These are phyloP conservation scores for Pyrgus malvae DNA, from an alignment of 2,888 invertebrate species.

Conservation along the genomic window DNA sequence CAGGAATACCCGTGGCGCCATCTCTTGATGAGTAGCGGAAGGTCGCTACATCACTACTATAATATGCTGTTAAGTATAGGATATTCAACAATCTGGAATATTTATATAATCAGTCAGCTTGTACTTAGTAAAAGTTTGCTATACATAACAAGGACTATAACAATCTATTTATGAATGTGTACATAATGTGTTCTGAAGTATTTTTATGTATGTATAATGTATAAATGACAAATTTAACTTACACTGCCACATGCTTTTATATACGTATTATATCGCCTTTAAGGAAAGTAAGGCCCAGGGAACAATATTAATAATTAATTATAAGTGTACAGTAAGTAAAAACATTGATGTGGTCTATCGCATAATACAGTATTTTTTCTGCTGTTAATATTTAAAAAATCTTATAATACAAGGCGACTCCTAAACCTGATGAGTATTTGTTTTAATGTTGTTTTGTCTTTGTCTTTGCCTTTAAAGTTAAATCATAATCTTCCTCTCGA, in stretches of 20 bases:
- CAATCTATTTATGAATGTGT: background rate
- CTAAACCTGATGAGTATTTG: too few relatives aligned
- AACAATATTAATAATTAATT: constrained; percentile 47
- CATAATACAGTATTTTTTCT: background rate
- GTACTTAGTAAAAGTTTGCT: too few relatives aligned
- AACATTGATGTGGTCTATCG: background rate
- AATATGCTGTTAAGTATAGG: too few relatives aligned
- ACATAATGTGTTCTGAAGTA: constrained; percentile 15
- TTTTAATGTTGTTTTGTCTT: too few relatives aligned
- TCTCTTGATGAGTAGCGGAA: too few relatives aligned
- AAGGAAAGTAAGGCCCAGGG: constrained; percentile 50
- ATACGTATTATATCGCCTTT: constrained; percentile 35
- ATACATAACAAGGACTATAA: background rate
- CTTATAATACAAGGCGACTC: too few relatives aligned
- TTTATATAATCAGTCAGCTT: too few relatives aligned
- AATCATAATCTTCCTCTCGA: too few relatives aligned
- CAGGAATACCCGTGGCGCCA: too few relatives aligned
- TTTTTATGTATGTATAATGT: constrained; percentile 11
- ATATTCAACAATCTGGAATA: too few relatives aligned
- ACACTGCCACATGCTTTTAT: constrained; percentile 59
- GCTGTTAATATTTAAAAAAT: background rate
- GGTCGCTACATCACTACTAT: too few relatives aligned
- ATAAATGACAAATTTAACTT: constrained; percentile 28
- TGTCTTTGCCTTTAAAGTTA: too few relatives aligned
- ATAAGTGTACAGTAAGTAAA: constrained; percentile 13